phyloP scores from a whole-genome alignment of 2,797 vertebrate species.

The Acridotheres tristis region DNA sequence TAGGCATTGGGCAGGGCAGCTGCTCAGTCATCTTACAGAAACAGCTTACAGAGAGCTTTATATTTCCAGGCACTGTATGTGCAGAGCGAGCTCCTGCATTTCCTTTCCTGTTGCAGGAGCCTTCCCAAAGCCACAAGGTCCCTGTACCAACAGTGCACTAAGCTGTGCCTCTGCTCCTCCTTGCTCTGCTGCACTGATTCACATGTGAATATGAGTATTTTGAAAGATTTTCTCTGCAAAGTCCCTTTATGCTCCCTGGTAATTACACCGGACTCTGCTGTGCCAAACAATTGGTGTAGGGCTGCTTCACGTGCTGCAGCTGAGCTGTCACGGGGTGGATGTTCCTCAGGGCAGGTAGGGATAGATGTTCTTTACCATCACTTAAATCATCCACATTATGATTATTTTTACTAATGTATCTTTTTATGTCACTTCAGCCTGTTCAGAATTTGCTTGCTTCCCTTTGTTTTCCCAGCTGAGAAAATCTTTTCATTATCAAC shows the following conservation, averaged over 20 bases:
- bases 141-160: background rate
- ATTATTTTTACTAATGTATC: background rate
- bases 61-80: background rate
- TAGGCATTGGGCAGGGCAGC: background rate
- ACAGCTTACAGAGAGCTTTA: background rate
- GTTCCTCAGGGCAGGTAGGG: background rate
- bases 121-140: background rate
- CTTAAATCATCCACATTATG: background rate
- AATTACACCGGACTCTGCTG: background rate
- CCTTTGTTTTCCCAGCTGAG: slow-evolving; percentile 73
- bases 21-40: background rate
- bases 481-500: slow-evolving; percentile 38
- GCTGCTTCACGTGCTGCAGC: background rate
- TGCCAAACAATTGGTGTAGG: background rate
- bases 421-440: slow-evolving; percentile 16
- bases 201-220: background rate
- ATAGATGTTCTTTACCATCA: background rate
- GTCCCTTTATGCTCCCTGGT: background rate
- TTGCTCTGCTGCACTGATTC: background rate
- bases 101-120: background rate
- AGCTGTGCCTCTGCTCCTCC: background rate
- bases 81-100: background rate
- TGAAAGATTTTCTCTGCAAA: background rate
- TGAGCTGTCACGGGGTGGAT: background rate
- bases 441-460: slow-evolving; percentile 53